phyloP scores from a whole-genome alignment of 2,797 vertebrate species.

The Martes flavigula region DNA sequence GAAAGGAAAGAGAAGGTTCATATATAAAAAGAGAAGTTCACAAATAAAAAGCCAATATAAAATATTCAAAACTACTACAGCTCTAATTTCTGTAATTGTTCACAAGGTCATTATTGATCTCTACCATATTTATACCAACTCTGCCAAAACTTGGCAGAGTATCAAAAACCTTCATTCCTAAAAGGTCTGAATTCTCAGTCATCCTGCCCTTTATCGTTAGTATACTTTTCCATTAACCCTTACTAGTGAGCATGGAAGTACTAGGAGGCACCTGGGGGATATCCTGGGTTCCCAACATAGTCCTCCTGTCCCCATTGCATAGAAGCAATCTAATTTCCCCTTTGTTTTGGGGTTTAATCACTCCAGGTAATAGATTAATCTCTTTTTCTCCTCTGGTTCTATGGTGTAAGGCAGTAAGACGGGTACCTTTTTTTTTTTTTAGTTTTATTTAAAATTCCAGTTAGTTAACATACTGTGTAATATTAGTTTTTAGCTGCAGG shows the following conservation, averaged over 20 bases:
- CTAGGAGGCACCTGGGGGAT: not conserved
- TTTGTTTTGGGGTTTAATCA: not conserved
- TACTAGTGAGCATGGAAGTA: not conserved
- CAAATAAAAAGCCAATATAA: not conserved
- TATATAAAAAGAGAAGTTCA: not conserved
- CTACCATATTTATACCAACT: not conserved
- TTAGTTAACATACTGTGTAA: not conserved
- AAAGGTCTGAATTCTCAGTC: not conserved
- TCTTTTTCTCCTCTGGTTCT: not conserved
- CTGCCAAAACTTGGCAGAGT: not conserved
- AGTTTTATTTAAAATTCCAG: not conserved
- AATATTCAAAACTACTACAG: not conserved
- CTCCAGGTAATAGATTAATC: not conserved
- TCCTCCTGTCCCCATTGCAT: not conserved
- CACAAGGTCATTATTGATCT: not conserved
- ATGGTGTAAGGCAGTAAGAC: not conserved
- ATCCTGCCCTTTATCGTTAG: not conserved
- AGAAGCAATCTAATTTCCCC: not conserved
- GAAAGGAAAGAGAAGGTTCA: not conserved
- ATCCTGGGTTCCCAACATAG: no score
- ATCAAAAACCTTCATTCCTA: not conserved
- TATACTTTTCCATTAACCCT: not conserved
- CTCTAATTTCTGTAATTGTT: not conserved
- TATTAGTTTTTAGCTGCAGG: not conserved
- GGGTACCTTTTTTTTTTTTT: not conserved